phyloP scores from a whole-genome alignment of 2,113 vertebrate genomes.

The Hemibagrus wyckioides region DNA sequence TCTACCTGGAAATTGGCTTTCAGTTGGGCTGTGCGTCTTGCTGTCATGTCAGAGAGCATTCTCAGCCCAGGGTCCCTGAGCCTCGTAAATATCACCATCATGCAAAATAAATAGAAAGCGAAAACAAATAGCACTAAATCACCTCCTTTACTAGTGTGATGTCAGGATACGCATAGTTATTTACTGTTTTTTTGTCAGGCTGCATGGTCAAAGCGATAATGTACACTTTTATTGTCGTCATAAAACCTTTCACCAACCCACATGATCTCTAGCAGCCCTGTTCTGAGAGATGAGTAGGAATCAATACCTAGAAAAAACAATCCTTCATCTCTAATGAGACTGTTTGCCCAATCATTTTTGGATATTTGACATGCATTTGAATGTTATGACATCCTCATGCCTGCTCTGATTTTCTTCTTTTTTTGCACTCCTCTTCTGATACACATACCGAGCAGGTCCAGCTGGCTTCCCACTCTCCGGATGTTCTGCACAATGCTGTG shows the following conservation, averaged over 20 bases:
- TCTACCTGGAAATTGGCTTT: slow-evolving; percentile 78
- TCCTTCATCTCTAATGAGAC: slow-evolving; percentile 64
- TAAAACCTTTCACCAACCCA: slow-evolving; percentile 57
- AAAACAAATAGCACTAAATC: slow-evolving; percentile 78
- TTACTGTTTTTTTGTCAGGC: slow-evolving; percentile 59
- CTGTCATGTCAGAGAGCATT: slow-evolving; percentile 66
- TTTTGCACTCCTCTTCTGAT: slow-evolving; percentile 17
- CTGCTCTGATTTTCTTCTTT: neutral
- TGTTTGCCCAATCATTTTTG: slow-evolving; percentile 59
- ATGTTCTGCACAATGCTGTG: slow-evolving; percentile 19
- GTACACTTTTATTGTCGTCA: slow-evolving; percentile 68
- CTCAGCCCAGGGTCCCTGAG: slow-evolving; percentile 41
- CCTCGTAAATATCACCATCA: slow-evolving; percentile 73
- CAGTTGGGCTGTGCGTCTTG: slow-evolving; percentile 64
- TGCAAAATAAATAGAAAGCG: slow-evolving; percentile 70
- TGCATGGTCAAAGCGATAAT: slow-evolving; percentile 68
- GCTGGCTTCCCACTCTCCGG: slow-evolving; percentile 18
- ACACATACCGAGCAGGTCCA: slow-evolving; percentile 20
- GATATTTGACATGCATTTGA: slow-evolving; percentile 1
- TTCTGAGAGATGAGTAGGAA: slow-evolving; percentile 44
- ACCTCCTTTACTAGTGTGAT: slow-evolving; percentile 62
- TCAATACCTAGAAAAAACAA: slow-evolving; percentile 66
- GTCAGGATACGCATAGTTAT: slow-evolving; percentile 57
- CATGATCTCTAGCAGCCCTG: slow-evolving; percentile 21
- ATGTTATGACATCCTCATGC: neutral